These are phyloP conservation scores for Lamproptera curius DNA, from an alignment of 2,888 invertebrate genomes.

Conservation along the genomic window DNA sequence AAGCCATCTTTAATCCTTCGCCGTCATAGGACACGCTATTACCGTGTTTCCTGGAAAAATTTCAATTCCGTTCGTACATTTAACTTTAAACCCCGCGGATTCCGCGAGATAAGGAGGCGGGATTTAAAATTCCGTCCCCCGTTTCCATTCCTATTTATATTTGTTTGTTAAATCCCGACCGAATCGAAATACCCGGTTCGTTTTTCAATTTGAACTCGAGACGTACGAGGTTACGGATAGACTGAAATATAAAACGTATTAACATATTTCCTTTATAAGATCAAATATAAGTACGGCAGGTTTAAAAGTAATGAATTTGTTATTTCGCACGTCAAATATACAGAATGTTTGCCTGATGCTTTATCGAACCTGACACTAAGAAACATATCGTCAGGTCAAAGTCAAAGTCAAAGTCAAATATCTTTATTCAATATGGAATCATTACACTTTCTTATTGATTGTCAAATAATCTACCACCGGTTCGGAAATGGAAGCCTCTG, in stretches of 20 bases:
- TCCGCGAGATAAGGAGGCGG: conserved; percentile 10
- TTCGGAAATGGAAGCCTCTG: too few relatives aligned
- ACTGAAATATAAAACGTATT: conserved; percentile 7
- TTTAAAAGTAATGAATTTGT: too few relatives aligned
- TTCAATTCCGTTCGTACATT: conserved; percentile 8
- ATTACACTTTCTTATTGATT: too few relatives aligned
- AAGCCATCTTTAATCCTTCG: background rate
- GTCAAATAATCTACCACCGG: too few relatives aligned
- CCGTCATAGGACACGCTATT: background rate
- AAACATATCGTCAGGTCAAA: too few relatives aligned
- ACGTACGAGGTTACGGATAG: background rate
- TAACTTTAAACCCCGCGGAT: background rate
- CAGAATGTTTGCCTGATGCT: too few relatives aligned
- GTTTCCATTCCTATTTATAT: conserved; percentile 24
- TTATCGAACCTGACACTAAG: too few relatives aligned
- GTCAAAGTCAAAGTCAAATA: too few relatives aligned
- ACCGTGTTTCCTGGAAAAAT: background rate
- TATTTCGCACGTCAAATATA: too few relatives aligned
- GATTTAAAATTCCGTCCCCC: conserved; percentile 20
- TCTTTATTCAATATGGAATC: too few relatives aligned
- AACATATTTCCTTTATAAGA: too few relatives aligned
- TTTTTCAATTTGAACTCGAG: conserved; percentile 24
- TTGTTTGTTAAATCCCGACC: conserved; percentile 25
- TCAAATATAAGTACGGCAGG: too few relatives aligned
- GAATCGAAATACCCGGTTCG: conserved; percentile 24